phyloP scores from a whole-genome alignment of 2,888 invertebrate genomes.

The Machimus atricapillus region DNA sequence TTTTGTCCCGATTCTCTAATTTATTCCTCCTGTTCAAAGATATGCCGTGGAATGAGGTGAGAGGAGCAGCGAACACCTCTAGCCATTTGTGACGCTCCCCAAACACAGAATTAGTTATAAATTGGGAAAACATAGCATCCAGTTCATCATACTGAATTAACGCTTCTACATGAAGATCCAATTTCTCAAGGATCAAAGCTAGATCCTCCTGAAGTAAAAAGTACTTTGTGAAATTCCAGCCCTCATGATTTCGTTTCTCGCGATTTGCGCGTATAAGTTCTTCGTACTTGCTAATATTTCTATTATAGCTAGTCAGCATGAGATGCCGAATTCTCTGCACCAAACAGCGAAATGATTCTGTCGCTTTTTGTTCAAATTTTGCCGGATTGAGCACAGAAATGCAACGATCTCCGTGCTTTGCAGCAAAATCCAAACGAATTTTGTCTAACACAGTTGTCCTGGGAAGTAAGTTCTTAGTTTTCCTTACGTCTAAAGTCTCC shows the following conservation, averaged over 20 bases:
- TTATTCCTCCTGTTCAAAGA: conserved; percentile 67
- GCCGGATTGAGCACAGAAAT: conserved; percentile 90
- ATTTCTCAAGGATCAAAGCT: conserved; percentile 92
- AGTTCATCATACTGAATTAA: conserved; percentile 96
- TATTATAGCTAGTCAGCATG: conserved; percentile 85
- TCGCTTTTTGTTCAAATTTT: conserved; percentile 85
- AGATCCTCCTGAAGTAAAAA: conserved; percentile 94
- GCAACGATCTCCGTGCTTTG: conserved; percentile 87
- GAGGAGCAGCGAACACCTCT: conserved; percentile 77
- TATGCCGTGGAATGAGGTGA: conserved; percentile 86
- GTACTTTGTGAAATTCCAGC: conserved; percentile 95
- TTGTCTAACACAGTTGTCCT: conserved; percentile 94
- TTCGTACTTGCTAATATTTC: conserved; percentile 84
- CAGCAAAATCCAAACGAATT: conserved; percentile 91
- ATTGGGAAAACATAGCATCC: conserved; percentile 95
- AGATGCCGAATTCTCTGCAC: conserved; percentile 82
- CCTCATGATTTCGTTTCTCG: conserved; percentile 86
- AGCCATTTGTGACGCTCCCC: conserved; percentile 89
- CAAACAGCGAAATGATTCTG: conserved; percentile 89
- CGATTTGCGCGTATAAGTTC: conserved; percentile 88
- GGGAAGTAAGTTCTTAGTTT: conserved; percentile 89
- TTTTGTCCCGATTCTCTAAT: conserved; percentile 64
- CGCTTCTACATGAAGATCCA: conserved; percentile 92
- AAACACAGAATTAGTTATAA: conserved; percentile 90
- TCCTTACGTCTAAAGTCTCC: conserved; percentile 89